phyloP scores from a whole-genome alignment of 2,888 invertebrate genomes.

The Tubulanus polymorphus region DNA sequence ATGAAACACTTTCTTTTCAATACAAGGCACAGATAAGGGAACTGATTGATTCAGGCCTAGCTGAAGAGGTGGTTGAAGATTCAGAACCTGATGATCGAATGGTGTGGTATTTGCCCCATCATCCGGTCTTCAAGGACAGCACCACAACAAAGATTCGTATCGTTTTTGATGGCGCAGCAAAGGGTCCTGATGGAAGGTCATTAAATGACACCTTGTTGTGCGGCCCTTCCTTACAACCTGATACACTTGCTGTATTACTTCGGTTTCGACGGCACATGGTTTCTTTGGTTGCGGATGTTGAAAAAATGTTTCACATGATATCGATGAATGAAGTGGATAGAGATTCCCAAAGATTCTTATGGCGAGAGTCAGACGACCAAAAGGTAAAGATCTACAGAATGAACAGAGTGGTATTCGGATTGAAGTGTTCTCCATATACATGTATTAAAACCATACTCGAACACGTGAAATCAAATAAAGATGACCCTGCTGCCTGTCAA shows the following conservation, averaged over 20 bases:
- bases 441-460: not conserved
- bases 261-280: conserved; percentile 16
- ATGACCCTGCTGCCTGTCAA: conserved; percentile 6
- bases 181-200: conserved; percentile 4
- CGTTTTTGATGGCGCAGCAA: conserved; percentile 10
- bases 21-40: not conserved
- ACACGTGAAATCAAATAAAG: conserved; percentile 7
- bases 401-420: conserved; percentile 11
- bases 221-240: conserved; percentile 10
- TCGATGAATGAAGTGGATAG: conserved; percentile 8
- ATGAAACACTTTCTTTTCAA: not conserved
- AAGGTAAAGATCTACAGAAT: conserved; percentile 8
- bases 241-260: conserved; percentile 3
- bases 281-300: conserved; percentile 19
- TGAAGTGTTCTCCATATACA: conserved; percentile 8
- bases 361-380: conserved; percentile 7
- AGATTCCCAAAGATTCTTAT: conserved; percentile 16
- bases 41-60: not conserved
- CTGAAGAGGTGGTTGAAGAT: not conserved
- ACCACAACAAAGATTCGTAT: conserved; percentile 12
- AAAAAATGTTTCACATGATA: conserved; percentile 19
- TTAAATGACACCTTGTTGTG: conserved; percentile 6
- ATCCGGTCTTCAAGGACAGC: conserved; percentile 8
- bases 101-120: conserved; percentile 7
- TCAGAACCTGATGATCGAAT: not conserved